phyloP scores from a whole-genome alignment of 37 sponge, comb jelly and placozoan genomes.

The Hexactinellida sp. region DNA sequence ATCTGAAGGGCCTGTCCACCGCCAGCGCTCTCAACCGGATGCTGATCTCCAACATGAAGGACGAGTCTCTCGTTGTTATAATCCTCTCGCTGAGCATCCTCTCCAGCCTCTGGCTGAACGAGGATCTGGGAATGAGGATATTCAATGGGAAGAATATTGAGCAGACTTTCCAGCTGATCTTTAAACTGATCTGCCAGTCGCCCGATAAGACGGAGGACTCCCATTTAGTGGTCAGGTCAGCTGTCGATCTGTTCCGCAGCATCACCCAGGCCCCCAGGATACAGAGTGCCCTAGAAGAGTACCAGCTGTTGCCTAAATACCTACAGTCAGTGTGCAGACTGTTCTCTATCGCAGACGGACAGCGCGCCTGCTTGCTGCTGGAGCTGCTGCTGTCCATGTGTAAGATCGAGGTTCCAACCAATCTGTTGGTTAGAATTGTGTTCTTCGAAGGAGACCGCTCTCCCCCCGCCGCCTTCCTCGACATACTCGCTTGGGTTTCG shows the following conservation, averaged over 20 bases:
- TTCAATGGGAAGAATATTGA: constrained; percentile 26
- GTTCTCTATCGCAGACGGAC: background rate
- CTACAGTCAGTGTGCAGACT: background rate
- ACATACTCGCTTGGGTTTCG: background rate
- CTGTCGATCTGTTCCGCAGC: background rate
- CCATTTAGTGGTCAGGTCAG: background rate
- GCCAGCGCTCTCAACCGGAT: constrained; percentile 13
- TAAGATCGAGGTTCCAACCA: background rate
- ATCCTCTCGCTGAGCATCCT: constrained; percentile 22
- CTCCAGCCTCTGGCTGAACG: constrained; percentile 24
- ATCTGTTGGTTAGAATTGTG: background rate
- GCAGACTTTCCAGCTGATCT: constrained; percentile 29
- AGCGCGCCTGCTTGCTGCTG: background rate
- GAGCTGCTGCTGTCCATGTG: background rate
- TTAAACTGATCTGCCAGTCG: constrained; percentile 16
- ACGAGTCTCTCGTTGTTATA: background rate
- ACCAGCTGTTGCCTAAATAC: background rate
- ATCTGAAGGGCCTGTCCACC: constrained; percentile 23
- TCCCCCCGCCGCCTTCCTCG: background rate
- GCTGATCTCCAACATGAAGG: constrained; percentile 18
- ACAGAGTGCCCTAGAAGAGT: background rate
- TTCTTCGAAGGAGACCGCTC: background rate
- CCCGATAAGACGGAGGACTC: background rate
- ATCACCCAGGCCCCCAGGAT: background rate
- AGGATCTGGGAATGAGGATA: constrained; percentile 24